Conservation (phyloP, 64 coral and sea anemone genomes). For the Acropora tenuis region DNA sequence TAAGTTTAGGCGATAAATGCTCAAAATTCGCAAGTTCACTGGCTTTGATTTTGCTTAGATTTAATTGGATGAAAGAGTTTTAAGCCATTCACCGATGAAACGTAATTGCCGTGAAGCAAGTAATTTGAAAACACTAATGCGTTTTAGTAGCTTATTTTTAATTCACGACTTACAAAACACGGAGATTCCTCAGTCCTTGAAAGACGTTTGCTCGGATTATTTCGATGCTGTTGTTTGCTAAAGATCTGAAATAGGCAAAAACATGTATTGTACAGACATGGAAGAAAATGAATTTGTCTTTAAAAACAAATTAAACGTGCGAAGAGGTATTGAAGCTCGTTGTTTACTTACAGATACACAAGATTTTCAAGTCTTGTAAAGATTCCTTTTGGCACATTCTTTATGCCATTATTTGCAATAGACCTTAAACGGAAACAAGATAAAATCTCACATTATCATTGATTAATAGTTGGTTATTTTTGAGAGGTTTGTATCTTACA, state of each 20-base stretch:
- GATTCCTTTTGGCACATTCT: neutral
- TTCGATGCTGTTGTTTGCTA: conserved; percentile 76
- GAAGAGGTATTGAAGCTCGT: neutral
- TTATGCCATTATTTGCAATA: conserved; percentile 42
- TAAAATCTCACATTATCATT: neutral
- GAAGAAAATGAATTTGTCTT: too few species aligned
- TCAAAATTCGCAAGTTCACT: too few species aligned
- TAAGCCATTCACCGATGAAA: too few species aligned
- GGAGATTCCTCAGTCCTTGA: conserved; percentile 51
- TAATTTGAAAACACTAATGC: too few species aligned
- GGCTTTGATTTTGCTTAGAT: too few species aligned
- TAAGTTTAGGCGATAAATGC: too few species aligned
- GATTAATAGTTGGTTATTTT: neutral
- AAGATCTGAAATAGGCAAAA: conserved; percentile 35
- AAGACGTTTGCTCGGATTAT: conserved; percentile 65
- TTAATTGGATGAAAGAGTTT: too few species aligned
- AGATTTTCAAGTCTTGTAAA: conserved; percentile 37
- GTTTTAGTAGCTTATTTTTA: neutral
- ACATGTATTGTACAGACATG: too few species aligned
- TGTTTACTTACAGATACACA: conserved; percentile 35
- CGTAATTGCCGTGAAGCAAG: too few species aligned
- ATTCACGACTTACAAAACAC: conserved; percentile 64
- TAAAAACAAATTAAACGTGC: neutral
- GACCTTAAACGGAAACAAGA: conserved; percentile 21
- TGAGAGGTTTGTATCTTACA: neutral